phyloP scores from a whole-genome alignment of 1,140 invertebrate species.

The Trichogramma pretiosum region DNA sequence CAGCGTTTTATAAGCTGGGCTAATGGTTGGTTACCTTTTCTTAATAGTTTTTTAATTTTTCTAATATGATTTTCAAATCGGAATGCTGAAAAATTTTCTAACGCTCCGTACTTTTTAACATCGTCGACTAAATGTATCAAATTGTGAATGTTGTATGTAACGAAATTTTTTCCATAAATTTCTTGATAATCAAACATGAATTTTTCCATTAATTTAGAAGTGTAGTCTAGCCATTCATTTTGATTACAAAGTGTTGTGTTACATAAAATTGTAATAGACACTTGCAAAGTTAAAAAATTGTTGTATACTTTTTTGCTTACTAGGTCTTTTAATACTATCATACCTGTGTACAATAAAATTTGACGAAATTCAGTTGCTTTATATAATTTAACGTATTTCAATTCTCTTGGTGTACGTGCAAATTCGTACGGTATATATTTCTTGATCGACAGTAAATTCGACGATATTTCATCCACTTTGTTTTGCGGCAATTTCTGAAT shows the following conservation, averaged over 20 bases:
- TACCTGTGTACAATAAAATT: conserved; percentile 40
- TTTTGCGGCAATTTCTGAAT: not conserved
- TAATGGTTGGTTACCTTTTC: not conserved
- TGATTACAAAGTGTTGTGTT: not conserved
- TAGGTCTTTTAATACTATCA: conserved; percentile 30
- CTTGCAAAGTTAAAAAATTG: conserved; percentile 32
- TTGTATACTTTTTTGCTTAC: conserved; percentile 27
- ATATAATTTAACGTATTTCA: conserved; percentile 34
- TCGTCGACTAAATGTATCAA: not conserved
- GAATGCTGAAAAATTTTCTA: conserved; percentile 11
- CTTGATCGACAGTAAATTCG: not conserved
- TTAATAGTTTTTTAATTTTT: conserved; percentile 1
- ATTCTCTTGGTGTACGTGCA: conserved; percentile 30
- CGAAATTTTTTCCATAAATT: not conserved
- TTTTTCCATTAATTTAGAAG: conserved; percentile 7
- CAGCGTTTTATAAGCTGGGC: not conserved
- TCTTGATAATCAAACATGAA: conserved; percentile 12
- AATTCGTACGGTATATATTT: conserved; percentile 33
- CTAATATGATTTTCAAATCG: conserved; percentile 5
- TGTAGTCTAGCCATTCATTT: conserved; percentile 1
- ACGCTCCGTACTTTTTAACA: not conserved
- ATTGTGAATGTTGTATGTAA: conserved; percentile 8
- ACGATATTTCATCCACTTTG: conserved; percentile 5
- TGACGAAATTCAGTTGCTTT: conserved; percentile 43
- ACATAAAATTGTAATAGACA: conserved; percentile 26